Conservation (phyloP, 2,797 vertebrate species). For the Selene dorsalis region DNA sequence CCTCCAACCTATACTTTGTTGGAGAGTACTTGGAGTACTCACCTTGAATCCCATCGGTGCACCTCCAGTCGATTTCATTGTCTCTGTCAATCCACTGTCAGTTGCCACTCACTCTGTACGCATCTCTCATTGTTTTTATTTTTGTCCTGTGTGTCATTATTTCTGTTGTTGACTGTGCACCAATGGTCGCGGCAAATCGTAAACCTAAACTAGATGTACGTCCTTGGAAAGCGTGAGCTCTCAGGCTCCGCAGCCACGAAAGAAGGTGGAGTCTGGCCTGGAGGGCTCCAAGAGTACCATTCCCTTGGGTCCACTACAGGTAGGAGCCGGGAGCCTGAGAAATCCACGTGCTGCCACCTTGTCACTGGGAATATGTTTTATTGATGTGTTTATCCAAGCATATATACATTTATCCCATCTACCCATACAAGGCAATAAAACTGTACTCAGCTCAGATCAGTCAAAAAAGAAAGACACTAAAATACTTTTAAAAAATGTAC, state of each 20-base stretch:
- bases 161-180: constrained; percentile 68
- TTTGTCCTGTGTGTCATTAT: constrained; percentile 64
- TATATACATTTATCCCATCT: neutral
- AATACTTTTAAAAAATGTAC: no score
- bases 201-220: constrained; percentile 88
- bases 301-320: constrained; percentile 91
- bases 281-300: constrained; percentile 91
- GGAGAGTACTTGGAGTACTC: neutral
- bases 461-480: neutral
- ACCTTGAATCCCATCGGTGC: constrained; percentile 14
- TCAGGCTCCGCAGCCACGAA: constrained; percentile 89
- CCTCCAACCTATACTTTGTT: no score
- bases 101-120: constrained; percentile 31
- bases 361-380: neutral
- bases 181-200: constrained; percentile 63
- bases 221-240: constrained; percentile 92
- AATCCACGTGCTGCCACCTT: constrained; percentile 9
- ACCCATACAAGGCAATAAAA: neutral
- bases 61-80: constrained; percentile 25
- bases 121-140: constrained; percentile 70
- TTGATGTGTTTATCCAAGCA: constrained; percentile 5
- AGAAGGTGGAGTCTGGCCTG: constrained; percentile 90
- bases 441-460: neutral
- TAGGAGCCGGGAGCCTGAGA: constrained; percentile 78
- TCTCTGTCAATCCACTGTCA: constrained; percentile 10